Evolutionary conservation across 92 coral and sea anemone species (phyloP).

Genomic region (Phymanthus crucifer): DNA sequence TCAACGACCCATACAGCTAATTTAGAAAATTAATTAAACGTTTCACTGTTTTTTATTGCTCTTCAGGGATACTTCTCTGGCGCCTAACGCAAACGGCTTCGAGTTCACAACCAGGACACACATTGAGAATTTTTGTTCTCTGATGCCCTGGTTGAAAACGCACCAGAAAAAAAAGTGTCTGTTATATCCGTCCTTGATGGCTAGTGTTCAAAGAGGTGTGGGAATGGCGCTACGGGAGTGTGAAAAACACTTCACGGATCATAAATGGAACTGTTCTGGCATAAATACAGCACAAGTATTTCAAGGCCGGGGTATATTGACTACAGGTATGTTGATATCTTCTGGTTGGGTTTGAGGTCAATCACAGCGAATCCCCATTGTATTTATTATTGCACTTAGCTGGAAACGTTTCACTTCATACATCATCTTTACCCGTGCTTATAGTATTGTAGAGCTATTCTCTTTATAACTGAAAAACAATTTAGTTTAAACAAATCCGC

Average conservation of each 20-base stretch:
- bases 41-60: constrained; percentile 2
- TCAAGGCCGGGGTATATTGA: constrained; percentile 67
- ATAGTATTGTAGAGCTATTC: not conserved
- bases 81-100: constrained; percentile 8
- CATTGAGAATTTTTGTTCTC: constrained; percentile 46
- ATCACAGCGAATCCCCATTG: not conserved
- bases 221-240: constrained; percentile 82
- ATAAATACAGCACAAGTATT: constrained; percentile 79
- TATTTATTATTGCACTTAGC: not conserved
- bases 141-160: constrained; percentile 70
- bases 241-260: constrained; percentile 65
- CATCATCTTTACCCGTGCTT: not conserved
- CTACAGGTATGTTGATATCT: constrained; percentile 80
- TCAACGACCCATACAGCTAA: not conserved
- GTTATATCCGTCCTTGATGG: constrained; percentile 49
- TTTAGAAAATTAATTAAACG: not conserved
- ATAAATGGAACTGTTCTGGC: constrained; percentile 92
- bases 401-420: not conserved
- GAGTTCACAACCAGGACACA: constrained; percentile 18
- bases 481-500: constrained; percentile 27
- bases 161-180: constrained; percentile 61
- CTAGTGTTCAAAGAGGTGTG: constrained; percentile 67
- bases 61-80: constrained; percentile 44
- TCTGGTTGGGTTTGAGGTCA: not conserved
- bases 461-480: not conserved